Evolutionary conservation across 2,113 vertebrate species (phyloP), one percentile per base, ranked within the genome.

Genomic region (Heliornis fulica): DNA sequence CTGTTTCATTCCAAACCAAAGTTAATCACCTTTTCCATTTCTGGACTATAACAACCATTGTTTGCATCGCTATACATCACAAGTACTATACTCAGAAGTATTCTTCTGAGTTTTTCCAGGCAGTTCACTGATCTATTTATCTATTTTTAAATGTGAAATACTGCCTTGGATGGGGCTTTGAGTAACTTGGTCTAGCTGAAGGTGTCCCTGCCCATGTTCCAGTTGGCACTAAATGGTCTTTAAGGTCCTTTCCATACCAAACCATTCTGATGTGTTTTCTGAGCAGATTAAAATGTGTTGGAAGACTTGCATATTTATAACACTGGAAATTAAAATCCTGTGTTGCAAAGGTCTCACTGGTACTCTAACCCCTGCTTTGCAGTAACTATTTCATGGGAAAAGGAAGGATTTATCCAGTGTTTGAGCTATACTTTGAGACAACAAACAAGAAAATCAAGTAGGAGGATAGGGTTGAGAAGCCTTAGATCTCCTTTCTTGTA

Each of bases 1-100:
- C 76, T 81, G 56, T 90, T 96, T 86, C 68, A 38, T 90, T 96
- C 89, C 94, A 93, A 95, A 95, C 17, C 60, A 87, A 95, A 95
- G 96, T 94, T 89, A 96, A 96, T 74, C 91, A 95, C 94, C 92
- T 97, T 94, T 97, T 93, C 93, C 95, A 71, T 89, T 96, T 89
- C 80, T 93, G 80, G 45, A 66, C 18, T 77, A 72, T 56, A 92
- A 71, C 40, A 68, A 50, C 34, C 23, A 11, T 63, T 71, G 68
- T 51, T 78, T 65, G 31, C 34, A 48, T n/a, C 89, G 46, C 34
- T 64, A 77, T 94, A 54, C 3, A 0, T 82, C 34, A 75, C 59
- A 77, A 86, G 15, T 50, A 45, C 31, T 90, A 70, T 63, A 78
- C 29, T 56, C 56, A 56, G 23, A 11, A 71, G 23, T 48, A 76